Base-by-base conservation (phyloP, 2,113 vertebrate species). In the Tilapia sparmanii region DNA sequence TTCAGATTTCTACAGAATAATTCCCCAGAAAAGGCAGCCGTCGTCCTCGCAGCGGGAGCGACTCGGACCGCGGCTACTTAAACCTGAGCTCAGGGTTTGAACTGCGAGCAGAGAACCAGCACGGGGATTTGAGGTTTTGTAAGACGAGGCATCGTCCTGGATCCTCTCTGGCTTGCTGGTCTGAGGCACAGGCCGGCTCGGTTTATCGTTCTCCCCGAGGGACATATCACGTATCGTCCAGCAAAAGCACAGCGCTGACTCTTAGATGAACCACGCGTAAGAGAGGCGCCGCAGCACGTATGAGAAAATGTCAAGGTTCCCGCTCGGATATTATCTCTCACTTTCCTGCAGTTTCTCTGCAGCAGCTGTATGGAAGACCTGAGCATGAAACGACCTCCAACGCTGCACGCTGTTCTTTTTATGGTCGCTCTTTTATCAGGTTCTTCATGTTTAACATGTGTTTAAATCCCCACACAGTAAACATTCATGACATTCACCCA, bases 111-210 rank as follows among this genome's bases (percentile, higher is more conserved):
- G 42, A 83, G 33, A 80, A 47, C 19, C 81, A 88, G 66, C 54
- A 52, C 7, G 4, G 52, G 82, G 81, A 84, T 35, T 81, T 91
- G 85, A 80, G 84, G 86, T 85, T 89, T 83, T 90, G 80, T 63
- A n/a, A 87, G 71, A 57, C 53, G 63, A 91, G 71, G 57, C 53
- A 24, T 91, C 68, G 83, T 89, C 47, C 63, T 26, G 63, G 59
- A 88, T 86, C 73, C 80, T 86, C 83, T 86, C 83, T 83, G 71
- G 71, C 85, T 50, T 76, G 35, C 52, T 86, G 71, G 83, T 61
- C 18, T 24, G 31, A 35, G 6, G 19, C 15, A 5, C 47, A 2
- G 26, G 54, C 57, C 29, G 76, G 52, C 50, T 68, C 3, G 3
- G 24, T 83, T 86, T 38, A 88, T 83, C 83, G 52, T 26, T 63